Conservation (phyloP, 2,113 vertebrate genomes). For the Syrrhaptes paradoxus region DNA sequence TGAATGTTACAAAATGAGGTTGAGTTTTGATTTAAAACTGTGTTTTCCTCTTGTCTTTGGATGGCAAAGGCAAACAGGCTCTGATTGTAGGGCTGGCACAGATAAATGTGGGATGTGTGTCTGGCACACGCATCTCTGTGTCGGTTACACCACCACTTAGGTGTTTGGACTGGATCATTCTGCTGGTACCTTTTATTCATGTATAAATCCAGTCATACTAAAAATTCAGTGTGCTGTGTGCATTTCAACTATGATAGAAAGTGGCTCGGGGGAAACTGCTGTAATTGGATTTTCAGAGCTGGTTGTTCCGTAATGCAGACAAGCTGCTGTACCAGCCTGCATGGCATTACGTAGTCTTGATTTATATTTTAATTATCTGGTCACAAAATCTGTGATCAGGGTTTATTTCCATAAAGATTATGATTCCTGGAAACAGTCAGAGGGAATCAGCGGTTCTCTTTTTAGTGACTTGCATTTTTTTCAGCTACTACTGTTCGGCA, state of each 20-base stretch:
- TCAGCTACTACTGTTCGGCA: neutral
- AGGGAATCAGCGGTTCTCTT: neutral
- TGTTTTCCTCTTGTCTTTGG: neutral
- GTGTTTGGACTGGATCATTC: accelerated
- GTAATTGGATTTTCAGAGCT: neutral
- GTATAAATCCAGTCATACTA: accelerated
- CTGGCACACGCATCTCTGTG: accelerated
- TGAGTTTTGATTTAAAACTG: neutral
- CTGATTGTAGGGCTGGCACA: accelerated
- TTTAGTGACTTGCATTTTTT: neutral
- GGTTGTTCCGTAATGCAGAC: accelerated
- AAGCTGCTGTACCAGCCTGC: neutral
- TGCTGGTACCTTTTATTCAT: neutral
- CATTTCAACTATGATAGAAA: accelerated
- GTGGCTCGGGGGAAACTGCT: neutral
- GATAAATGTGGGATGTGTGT: accelerated
- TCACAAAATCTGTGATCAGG: neutral
- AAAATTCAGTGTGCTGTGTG: accelerated
- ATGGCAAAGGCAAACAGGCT: neutral
- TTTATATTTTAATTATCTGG: neutral
- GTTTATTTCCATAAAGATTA: neutral
- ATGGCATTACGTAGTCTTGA: accelerated
- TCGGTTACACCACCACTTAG: accelerated
- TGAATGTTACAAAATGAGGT: neutral
- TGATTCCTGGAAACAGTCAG: neutral